Evolutionary conservation across 2,888 invertebrate species (phyloP), one percentile per base, ranked within the genome.

Genomic region (Mimas tiliae): DNA sequence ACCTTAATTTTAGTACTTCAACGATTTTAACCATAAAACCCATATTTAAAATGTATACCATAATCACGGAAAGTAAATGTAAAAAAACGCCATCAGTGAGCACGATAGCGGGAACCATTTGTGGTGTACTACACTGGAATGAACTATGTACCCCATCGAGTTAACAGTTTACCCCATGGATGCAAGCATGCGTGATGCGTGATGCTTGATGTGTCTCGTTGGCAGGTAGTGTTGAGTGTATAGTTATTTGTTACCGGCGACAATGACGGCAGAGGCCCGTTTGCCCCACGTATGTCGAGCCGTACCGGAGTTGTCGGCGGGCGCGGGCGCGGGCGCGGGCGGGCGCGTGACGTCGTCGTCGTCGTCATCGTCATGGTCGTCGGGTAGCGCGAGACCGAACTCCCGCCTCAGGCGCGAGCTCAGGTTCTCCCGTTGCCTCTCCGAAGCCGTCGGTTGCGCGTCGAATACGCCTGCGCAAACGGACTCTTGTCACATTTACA

Each of bases 361-460:
- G n/a, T n/a, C n/a, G n/a, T n/a, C n/a, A n/a, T 93, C 79, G n/a
- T 95, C 95, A 74, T 96, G 96, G 81, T 96, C 96, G 68, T 96
- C 95, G 27, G 95, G 94, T 69, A 96, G 87, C 70, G 96, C 95
- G 65, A 96, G 93, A 45, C 97, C 97, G 88, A 97, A 97, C 84
- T 97, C 97, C 71, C 97, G 95, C 76, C 96, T 95, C 72, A 98
- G 94, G 74, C 98, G 95, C 82, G 97, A 96, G 74, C 97, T 97
- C 66, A 98, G 95, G 90, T 97, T 97, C 90, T 98, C 98, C 72
- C 98, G 95, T 81, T 98, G 97, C 64, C 96, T 95, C 87, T 98
- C 98, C 62, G 97, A 95, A 68, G 97, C 95, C 16, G 98, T 98
- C 50, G 98, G 97, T 72, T 97, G 97, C 2, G 97, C 96, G 94